Conservation (phyloP, 1,140 invertebrate species). For the Diorhabda elongata region DNA sequence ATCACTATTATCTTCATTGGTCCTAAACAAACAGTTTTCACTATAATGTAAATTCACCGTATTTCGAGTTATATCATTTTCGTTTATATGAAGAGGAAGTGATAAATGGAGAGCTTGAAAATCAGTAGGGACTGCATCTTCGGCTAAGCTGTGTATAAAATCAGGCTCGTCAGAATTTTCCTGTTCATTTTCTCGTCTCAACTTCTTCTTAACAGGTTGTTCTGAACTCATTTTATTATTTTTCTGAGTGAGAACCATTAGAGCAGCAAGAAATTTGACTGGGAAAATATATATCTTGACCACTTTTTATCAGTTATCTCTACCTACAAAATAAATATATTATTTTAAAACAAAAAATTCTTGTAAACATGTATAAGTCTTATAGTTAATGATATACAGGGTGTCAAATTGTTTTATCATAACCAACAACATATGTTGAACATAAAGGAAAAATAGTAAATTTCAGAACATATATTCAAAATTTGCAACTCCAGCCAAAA, state of each 20-base stretch:
- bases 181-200: constrained; percentile 56
- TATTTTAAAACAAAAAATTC: not conserved
- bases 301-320: not conserved
- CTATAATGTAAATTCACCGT: constrained; percentile 31
- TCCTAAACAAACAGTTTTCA: constrained; percentile 33
- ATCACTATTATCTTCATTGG: constrained; percentile 30
- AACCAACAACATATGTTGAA: too few relatives aligned
- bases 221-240: constrained; percentile 56
- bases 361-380: not conserved
- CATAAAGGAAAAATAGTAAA: too few relatives aligned
- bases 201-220: constrained; percentile 73
- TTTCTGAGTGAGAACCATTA: constrained; percentile 46
- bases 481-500: too few relatives aligned
- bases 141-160: constrained; percentile 40
- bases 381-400: not conserved
- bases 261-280: constrained; percentile 23
- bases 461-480: too few relatives aligned
- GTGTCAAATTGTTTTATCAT: too few relatives aligned
- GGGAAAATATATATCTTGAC: constrained; percentile 12
- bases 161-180: constrained; percentile 54
- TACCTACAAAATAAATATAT: constrained; percentile 15
- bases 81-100: constrained; percentile 39
- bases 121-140: constrained; percentile 35
- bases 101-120: constrained; percentile 41
- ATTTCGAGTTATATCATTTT: constrained; percentile 38